Conservation (phyloP, 2,797 vertebrate species). For the Acrocephalus scirpaceus region DNA sequence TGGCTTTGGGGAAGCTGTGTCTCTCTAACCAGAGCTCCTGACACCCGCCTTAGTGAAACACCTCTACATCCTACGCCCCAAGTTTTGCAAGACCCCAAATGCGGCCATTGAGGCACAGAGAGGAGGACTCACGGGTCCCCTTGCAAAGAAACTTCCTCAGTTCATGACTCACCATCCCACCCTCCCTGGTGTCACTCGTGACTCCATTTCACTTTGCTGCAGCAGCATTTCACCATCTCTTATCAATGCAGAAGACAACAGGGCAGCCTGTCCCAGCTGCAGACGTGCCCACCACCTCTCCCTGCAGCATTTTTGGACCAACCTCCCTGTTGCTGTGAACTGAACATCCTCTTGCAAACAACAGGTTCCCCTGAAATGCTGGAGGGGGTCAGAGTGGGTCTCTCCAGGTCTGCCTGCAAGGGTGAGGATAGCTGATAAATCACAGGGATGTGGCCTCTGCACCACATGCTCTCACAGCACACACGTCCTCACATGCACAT, state of each 20-base stretch:
- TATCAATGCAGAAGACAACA: neutral
- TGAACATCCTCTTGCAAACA: neutral
- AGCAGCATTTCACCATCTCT: neutral
- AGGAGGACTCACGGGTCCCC: neutral
- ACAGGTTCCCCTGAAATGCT: neutral
- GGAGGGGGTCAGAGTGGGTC: neutral
- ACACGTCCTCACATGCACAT: neutral
- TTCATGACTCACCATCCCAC: neutral
- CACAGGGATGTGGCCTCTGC: neutral
- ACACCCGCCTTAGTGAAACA: rapidly evolving
- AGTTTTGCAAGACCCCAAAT: neutral
- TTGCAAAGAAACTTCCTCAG: neutral
- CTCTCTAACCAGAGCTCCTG: neutral
- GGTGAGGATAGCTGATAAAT: neutral
- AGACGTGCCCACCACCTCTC: neutral
- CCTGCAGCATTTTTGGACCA: neutral
- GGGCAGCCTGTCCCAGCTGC: neutral
- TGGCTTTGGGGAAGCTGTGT: neutral
- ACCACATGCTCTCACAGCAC: neutral
- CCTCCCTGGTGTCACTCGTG: neutral
- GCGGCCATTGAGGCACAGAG: rapidly evolving
- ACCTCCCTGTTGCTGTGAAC: rapidly evolving
- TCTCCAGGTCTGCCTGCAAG: neutral
- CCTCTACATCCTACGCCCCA: neutral
- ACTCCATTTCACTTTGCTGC: neutral